Base-by-base conservation (phyloP, 2,888 invertebrate genomes). In the Buathra laborator region DNA sequence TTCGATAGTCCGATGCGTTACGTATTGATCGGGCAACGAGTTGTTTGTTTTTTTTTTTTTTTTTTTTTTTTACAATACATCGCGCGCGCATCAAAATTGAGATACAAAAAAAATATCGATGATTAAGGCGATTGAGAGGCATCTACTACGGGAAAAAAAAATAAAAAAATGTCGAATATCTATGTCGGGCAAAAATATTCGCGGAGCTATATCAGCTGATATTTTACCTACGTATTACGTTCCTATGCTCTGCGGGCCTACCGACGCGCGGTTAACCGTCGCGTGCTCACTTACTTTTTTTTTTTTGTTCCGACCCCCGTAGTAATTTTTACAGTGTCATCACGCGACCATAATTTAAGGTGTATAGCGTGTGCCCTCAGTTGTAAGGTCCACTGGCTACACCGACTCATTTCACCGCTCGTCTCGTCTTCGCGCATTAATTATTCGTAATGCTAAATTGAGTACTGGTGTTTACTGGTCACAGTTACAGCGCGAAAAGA, bases 281-380 rank as follows among this genome's bases (percentile, higher is more conserved):
- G 85, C 86, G 86, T 87, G 87, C 79, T 79, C 84, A 74, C 83
- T 67, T 76, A 79, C 67, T 78, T 72, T 74, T 68, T 68, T 66
- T 62, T 70, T 71, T 80, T 80, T 78, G 80, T 85, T 76, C 59
- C 81, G 29, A 44, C 76, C 74, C 74, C 74, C 86, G 72, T 77
- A 77, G 78, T 84, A 71, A 85, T 85, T 85, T 85, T 82, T 79
- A 82, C 82, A 85, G 85, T 86, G 86, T 88, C 86, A 87, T 88
- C 88, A 88, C 88, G 88, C 88, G 84, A 88, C 88, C 86, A 88
- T 88, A 87, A 87, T 87, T 88, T 88, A 85, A 86, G 75, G 81
- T 83, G 83, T 81, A 84, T 84, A 85, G 81, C 86, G 74, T 86
- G 85, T 84, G 37, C 37, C 85, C 86, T 83, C 77, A 77, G 75